Base-by-base conservation (phyloP, 2,797 vertebrate species). In the Sorex maritimensis region DNA sequence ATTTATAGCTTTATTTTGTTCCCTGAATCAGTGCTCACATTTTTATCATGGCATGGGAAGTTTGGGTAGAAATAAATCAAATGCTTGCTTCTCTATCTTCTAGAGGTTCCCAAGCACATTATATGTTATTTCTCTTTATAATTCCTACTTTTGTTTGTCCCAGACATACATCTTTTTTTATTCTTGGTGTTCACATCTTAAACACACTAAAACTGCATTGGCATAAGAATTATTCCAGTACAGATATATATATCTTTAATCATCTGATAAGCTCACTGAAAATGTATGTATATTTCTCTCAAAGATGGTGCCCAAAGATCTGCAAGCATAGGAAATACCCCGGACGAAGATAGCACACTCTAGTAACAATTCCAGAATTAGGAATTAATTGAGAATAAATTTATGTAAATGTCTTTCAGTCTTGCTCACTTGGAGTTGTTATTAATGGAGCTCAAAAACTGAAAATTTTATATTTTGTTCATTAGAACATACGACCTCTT, bases 1-100 rank as follows among this genome's bases (percentile, higher is more conserved):
- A 49, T 77, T n/a, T 55, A 94, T 73, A 34, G 30, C 21, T 92
- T 94, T 94, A 21, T 41, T 93, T 91, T 81, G 9, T 86, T 80
- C 14, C 83, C 44, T 83, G 15, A 84, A 15, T 83, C 65, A 26
- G 17, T 72, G 12, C 24, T 87, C n/a, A 19, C 1, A 21, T 61
- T 5, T 14, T 68, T 81, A 38, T 55, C 7, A 1, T 79, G 34
- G 24, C 71, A 61, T 65, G 3, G 6, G 61, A 79, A 81, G 21
- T 52, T 69, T 67, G 15, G n/a, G 23, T 67, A 88, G 55, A 92
- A 94, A 89, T 93, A 63, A 84, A 41, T 68, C 58, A 72, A 77
- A 30, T 44, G 44, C 68, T 93, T 87, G 6, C 38, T 72, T 75
- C 61, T 92, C 24, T 93, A 49, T 83, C 55, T 78, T 89, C 11